Conservation (phyloP, 2,797 vertebrate species). For the Microctenopoma stevenorrisi region DNA sequence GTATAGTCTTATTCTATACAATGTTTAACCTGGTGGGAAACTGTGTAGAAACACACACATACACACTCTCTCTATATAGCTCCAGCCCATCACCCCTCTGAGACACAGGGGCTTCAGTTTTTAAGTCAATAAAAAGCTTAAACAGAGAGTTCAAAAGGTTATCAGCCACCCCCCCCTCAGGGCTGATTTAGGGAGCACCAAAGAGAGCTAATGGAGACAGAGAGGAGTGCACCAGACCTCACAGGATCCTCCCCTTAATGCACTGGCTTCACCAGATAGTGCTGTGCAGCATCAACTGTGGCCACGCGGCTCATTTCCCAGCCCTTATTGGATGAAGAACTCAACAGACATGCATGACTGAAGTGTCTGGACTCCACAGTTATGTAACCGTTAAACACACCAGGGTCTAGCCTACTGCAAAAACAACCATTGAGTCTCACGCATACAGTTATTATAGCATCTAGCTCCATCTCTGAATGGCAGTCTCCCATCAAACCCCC, state of each 20-base stretch:
- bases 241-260: conserved; percentile 6
- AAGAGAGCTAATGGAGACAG: conserved; percentile 54
- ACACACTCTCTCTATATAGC: not conserved
- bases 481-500: conserved; percentile 12
- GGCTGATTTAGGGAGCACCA: conserved; percentile 38
- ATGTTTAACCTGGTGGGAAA: not conserved
- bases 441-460: conserved; percentile 70
- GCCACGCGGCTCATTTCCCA: conserved; percentile 22
- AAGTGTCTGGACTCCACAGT: conserved; percentile 46
- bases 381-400: conserved; percentile 59
- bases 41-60: not conserved
- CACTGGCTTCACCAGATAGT: conserved; percentile 5
- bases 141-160: conserved; percentile 66
- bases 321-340: conserved; percentile 14
- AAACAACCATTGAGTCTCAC: conserved; percentile 61
- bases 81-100: conserved; percentile 5
- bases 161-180: conserved; percentile 50
- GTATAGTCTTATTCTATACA: not conserved
- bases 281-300: conserved; percentile 19
- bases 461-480: conserved; percentile 54
- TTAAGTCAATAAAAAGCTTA: conserved; percentile 55
- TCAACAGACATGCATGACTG: conserved; percentile 50
- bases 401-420: conserved; percentile 60
- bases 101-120: conserved; percentile 28
- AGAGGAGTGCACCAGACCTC: conserved; percentile 26